Conservation (phyloP, 1,140 invertebrate genomes). For the Solen grandis region DNA sequence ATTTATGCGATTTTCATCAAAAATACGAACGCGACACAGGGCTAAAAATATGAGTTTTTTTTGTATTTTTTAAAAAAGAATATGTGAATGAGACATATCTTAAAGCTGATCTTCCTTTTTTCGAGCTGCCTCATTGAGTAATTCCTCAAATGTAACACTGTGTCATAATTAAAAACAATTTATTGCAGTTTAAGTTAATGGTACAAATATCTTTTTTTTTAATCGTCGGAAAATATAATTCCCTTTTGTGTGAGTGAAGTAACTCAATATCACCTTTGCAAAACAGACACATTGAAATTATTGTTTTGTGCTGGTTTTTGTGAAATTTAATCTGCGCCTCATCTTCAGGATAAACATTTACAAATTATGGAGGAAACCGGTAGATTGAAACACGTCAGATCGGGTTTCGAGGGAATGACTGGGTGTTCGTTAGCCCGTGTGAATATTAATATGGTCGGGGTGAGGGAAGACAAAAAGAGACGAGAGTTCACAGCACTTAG, state of each 20-base stretch:
- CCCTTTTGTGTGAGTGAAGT: constrained; percentile 43
- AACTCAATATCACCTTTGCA: constrained; percentile 46
- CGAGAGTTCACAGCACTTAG: too few relatives aligned
- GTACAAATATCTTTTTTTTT: constrained; percentile 42
- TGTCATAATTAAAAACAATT: constrained; percentile 60
- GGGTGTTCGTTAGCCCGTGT: too few relatives aligned
- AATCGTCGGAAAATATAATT: constrained; percentile 51
- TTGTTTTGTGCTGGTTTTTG: constrained; percentile 53
- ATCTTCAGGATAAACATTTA: constrained; percentile 23
- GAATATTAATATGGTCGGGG: too few relatives aligned
- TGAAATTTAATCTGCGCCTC: constrained; percentile 33
- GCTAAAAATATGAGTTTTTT: too few relatives aligned
- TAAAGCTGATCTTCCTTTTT: neutral
- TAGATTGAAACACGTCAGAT: constrained; percentile 42
- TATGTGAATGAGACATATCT: too few relatives aligned
- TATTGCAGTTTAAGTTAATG: constrained; percentile 49
- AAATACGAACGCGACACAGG: too few relatives aligned
- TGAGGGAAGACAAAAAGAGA: too few relatives aligned
- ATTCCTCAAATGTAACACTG: constrained; percentile 46
- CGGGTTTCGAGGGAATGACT: too few relatives aligned
- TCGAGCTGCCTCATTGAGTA: constrained; percentile 46
- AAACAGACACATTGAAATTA: constrained; percentile 53
- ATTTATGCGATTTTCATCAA: too few relatives aligned
- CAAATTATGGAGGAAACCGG: constrained; percentile 48
- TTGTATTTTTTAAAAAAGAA: too few relatives aligned